Evolutionary conservation across 2,113 vertebrate genomes (phyloP).

Genomic region (Pterocles burchelli): DNA sequence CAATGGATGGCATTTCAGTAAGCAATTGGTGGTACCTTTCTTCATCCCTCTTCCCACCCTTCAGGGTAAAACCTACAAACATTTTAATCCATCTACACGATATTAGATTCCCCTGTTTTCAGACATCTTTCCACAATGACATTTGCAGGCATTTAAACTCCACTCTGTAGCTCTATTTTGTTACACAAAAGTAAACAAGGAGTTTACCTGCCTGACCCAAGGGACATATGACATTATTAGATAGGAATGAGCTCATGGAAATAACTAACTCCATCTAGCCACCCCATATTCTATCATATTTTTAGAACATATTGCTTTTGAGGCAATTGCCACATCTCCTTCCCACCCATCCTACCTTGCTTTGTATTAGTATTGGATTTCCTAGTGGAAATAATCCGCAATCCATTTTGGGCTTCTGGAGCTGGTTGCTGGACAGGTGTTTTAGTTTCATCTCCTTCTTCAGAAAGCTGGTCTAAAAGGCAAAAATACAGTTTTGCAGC

Average conservation of each 20-base stretch:
- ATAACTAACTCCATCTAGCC: neutral
- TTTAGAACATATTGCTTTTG: neutral
- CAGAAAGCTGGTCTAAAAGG: constrained; percentile 90
- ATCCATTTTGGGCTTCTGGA: constrained; percentile 66
- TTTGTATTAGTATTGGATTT: constrained; percentile 72
- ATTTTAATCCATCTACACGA: neutral
- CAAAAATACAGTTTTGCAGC: neutral
- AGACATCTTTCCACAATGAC: neutral
- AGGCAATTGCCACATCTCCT: neutral
- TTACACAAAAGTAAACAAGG: neutral
- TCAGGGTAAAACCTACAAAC: neutral
- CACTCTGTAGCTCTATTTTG: neutral
- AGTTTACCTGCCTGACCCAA: neutral
- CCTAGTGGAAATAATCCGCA: constrained; percentile 76
- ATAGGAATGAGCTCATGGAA: neutral
- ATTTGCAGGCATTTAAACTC: neutral
- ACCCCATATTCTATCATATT: accelerated
- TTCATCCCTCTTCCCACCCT: neutral
- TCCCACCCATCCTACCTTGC: constrained; percentile 59
- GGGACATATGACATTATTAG: accelerated
- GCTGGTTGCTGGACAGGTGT: constrained; percentile 61
- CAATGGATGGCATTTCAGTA: neutral
- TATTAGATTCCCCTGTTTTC: neutral
- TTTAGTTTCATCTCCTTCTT: constrained; percentile 91
- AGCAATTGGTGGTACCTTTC: neutral